These are phyloP conservation scores for Himalopsyche phryganea DNA, from an alignment of 1,140 invertebrate genomes.

Conservation along the genomic window DNA sequence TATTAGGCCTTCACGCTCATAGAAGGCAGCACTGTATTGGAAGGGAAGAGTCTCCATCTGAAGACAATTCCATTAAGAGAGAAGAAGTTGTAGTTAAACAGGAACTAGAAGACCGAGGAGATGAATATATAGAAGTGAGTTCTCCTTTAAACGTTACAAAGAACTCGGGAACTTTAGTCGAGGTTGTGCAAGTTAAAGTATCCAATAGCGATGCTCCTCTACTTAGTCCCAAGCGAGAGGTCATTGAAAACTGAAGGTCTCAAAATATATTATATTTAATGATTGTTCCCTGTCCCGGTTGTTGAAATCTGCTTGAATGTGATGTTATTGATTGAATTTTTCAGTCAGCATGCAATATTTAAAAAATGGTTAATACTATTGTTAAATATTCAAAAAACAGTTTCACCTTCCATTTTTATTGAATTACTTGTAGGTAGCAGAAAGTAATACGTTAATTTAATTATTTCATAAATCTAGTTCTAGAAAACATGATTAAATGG, in stretches of 20 bases:
- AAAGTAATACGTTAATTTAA: no score
- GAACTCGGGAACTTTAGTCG: slow-evolving; percentile 1
- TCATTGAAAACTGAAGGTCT: slow-evolving; percentile 18
- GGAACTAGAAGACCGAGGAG: slow-evolving; percentile 30
- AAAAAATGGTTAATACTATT: neutral
- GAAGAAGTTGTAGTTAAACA: slow-evolving; percentile 25
- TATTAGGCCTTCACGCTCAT: slow-evolving; percentile 20
- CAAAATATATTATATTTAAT: neutral
- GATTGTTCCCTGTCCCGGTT: no score
- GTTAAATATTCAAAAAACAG: slow-evolving; percentile 1
- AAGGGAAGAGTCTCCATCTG: slow-evolving; percentile 6
- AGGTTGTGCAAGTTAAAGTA: slow-evolving; percentile 11
- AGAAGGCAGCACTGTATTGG: slow-evolving; percentile 8
- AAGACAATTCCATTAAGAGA: slow-evolving; percentile 11
- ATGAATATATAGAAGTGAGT: slow-evolving; percentile 32
- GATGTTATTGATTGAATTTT: no score
- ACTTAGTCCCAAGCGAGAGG: slow-evolving; percentile 30
- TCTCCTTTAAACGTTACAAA: slow-evolving; percentile 20
- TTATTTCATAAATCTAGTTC: no score
- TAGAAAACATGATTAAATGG: no score
- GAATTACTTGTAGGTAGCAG: neutral
- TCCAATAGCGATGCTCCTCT: slow-evolving; percentile 19
- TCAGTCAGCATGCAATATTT: no score
- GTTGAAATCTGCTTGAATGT: no score
- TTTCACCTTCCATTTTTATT: neutral